These are phyloP conservation scores for Chymomyza procnemis DNA, from an alignment of 2,888 invertebrate species.

Conservation along the genomic window DNA sequence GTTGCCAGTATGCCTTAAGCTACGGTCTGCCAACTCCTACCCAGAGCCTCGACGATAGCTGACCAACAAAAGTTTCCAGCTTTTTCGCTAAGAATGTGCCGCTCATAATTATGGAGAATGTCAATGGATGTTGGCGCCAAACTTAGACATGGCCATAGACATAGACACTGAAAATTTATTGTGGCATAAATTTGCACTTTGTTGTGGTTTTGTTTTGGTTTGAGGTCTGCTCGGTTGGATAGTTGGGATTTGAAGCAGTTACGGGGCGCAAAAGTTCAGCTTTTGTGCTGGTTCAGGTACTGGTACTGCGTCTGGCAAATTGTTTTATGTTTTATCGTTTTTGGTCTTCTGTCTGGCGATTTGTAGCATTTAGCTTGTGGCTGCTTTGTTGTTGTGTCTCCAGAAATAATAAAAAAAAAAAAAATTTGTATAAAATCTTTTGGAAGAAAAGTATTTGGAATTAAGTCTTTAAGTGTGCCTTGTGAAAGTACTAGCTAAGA, in stretches of 20 bases:
- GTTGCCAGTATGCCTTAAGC: not conserved
- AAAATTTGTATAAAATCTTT: not conserved
- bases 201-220: constrained; percentile 48
- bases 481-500: no score
- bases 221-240: no score
- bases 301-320: constrained; percentile 41
- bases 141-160: not conserved
- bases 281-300: constrained; percentile 7
- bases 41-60: no score
- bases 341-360: constrained; percentile 50
- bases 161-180: constrained; percentile 52
- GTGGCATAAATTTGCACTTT: constrained; percentile 70
- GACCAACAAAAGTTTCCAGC: not conserved
- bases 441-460: not conserved
- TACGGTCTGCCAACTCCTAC: no score
- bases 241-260: not conserved
- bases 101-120: not conserved
- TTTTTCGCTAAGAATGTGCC: not conserved
- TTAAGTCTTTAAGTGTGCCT: not conserved
- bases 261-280: not conserved
- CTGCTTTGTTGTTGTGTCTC: not conserved
- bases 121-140: not conserved
- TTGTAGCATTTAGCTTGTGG: constrained; percentile 32
- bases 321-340: constrained; percentile 52
- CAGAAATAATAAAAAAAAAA: not conserved